phyloP scores from a whole-genome alignment of 2,888 invertebrate species.

The Electrophaes corylata region DNA sequence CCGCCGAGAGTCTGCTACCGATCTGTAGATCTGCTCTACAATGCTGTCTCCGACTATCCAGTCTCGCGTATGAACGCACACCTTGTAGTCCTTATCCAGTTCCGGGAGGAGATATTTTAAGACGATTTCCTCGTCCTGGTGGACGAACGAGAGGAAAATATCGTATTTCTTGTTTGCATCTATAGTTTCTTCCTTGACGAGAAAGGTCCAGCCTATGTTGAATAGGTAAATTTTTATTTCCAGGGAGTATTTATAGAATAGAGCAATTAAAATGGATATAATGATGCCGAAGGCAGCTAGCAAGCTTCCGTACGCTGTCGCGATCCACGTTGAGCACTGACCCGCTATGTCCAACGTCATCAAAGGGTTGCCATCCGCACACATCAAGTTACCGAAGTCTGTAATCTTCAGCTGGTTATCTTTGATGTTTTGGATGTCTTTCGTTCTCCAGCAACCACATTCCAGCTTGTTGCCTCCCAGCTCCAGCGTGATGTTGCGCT shows the following conservation, averaged over 20 bases:
- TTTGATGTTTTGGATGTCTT: constrained; percentile 17
- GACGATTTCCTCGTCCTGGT: constrained; percentile 89
- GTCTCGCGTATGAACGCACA: constrained; percentile 90
- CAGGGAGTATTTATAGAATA: constrained; percentile 40
- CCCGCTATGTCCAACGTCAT: constrained; percentile 22
- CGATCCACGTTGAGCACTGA: constrained; percentile 44
- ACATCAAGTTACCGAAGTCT: constrained; percentile 21
- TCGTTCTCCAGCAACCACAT: constrained; percentile 32
- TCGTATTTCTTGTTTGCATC: constrained; percentile 83
- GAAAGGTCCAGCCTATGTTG: constrained; percentile 22
- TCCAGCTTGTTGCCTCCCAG: constrained; percentile 26
- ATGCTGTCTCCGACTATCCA: constrained; percentile 91
- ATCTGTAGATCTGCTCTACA: constrained; percentile 86
- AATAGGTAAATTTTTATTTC: constrained; percentile 42
- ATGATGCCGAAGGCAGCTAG: constrained; percentile 28
- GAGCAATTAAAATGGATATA: constrained; percentile 1
- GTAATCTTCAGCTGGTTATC: constrained; percentile 1
- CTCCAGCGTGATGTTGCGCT: constrained; percentile 19
- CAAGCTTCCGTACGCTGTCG: constrained; percentile 21
- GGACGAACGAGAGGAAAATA: constrained; percentile 92
- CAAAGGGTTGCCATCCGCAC: constrained; percentile 18
- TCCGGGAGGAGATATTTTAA: constrained; percentile 85
- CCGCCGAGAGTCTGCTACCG: constrained; percentile 87
- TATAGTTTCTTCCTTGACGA: constrained; percentile 34
- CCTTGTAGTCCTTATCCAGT: constrained; percentile 83